Base-by-base conservation (phyloP, 2,797 vertebrate genomes). In the Gymnoscopelus braueri region DNA sequence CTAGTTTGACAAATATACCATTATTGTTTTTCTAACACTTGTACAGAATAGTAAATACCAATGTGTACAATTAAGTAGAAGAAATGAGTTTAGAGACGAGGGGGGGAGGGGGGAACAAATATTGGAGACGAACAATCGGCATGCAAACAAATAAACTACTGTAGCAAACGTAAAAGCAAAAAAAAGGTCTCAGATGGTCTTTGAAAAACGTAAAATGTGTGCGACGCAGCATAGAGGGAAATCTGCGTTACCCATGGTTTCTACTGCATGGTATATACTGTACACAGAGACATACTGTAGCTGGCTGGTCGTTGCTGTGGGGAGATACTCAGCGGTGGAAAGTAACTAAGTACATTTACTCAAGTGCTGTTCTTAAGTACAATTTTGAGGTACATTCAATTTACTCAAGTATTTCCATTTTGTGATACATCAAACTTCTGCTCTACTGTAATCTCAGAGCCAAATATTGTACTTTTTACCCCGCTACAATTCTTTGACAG, bases 21-120 rank as follows among this genome's bases (percentile, higher is more conserved):
- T 80, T 59, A 69, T 65, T 75, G 56, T 74, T 79, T 67, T 26
- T 49, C 39, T 53, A 80, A 68, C 65, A 75, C 69, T 78, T 74
- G 71, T 63, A 84, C 49, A 69, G 63, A 60, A 81, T 76, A 87
- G 77, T 69, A 77, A 44, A 88, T 78, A 84, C 71, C 80, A 80
- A 51, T 44, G 71, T 71, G 19, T 80, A 90, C 73, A 86, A 75
- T 73, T 75, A 79, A 79, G 81, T 81, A 82, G 49, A 86, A 76
- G 35, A 79, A 77, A 81, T 64, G 53, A 65, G 79, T 74, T 71
- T 48, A 81, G 79, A 63, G 60, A 72, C 32, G 60, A 75, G 29
- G 39, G 8, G 8, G 39, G 39, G 8, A 8, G 9, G 35, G 19
- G 19, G 3, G 3, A 29, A 29, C 26, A 1, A 10, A 44, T 44